Evolutionary conservation across 2,888 invertebrate species (phyloP), one percentile per base, ranked within the genome.

Genomic region (Polydrusus cervinus): DNA sequence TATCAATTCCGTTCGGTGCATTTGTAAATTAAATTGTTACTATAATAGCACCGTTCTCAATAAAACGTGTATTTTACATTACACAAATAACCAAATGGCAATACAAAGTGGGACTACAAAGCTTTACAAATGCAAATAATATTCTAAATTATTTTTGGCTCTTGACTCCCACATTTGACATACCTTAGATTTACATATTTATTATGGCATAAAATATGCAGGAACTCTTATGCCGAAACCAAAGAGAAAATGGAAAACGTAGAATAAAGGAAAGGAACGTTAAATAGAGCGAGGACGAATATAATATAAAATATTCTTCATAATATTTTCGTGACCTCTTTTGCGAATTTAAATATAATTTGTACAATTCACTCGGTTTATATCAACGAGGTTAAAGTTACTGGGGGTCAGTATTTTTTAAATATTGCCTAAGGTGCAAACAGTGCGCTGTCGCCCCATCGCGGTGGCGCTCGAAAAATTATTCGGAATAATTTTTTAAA

Each of bases 161-260:
- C 53, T n/a, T 53, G 53, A 30, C 53, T 53, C 20, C 11, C 53
- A 53, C 16, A 53, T 53, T 13, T 51, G 67, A 53, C 67, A 55
- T 43, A 43, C 53, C 53, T 38, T 55, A 55, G 49, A 67, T 67
- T 67, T 67, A 67, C 67, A 67, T 67, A 67, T 67, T 67, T 67
- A 67, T 53, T 53, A 53, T 53, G n/a, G 25, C 6, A 3, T 53
- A 20, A 53, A 25, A 53, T 53, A 53, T 71, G 71, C 64, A 64
- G 45, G 51, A 49, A 47, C 43, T 45, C 20, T 53, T 53, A 20
- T 20, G 25, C 25, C 53, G 43, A 40, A 53, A 57, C 45, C 53
- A 67, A 67, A 67, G 53, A 51, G 67, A 40, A 45, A 57, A 68
- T 57, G 57, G 57, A 57, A 68, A 57, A 40, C 25, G 30, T 25